phyloP scores from a whole-genome alignment of 2,797 vertebrate species.

The Sparidentex hasta region DNA sequence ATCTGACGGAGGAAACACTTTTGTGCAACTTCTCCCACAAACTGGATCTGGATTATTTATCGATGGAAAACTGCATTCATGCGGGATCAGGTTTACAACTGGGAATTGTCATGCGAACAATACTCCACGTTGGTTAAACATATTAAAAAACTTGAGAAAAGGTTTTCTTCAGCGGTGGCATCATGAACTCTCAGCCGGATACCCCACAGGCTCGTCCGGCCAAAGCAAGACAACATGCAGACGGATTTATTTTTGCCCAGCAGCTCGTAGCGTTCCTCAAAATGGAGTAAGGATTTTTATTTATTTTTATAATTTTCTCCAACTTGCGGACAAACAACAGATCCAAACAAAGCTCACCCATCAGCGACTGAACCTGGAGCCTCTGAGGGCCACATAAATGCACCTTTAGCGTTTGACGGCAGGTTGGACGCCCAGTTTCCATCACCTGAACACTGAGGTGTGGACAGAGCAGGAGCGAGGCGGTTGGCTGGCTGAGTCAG shows the following conservation, averaged over 20 bases:
- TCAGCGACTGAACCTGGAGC: conserved; percentile 38
- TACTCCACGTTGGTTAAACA: conserved; percentile 42
- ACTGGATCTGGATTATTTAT: conserved; percentile 44
- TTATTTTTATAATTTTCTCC: not conserved
- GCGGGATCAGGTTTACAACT: conserved; percentile 37
- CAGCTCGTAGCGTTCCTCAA: conserved; percentile 24
- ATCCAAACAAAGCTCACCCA: conserved; percentile 13
- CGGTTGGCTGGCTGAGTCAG: conserved; percentile 65
- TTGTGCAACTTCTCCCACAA: conserved; percentile 10
- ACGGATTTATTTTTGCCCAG: conserved; percentile 12
- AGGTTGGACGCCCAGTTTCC: conserved; percentile 27
- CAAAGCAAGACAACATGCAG: conserved; percentile 49
- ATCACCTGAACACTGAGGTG: conserved; percentile 40
- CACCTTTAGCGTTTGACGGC: conserved; percentile 26
- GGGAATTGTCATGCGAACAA: conserved; percentile 47
- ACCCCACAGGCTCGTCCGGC: conserved; percentile 42
- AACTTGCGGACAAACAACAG: conserved; percentile 10
- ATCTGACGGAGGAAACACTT: conserved; percentile 28
- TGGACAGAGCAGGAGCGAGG: conserved; percentile 30
- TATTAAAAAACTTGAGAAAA: conserved; percentile 24
- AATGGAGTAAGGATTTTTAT: conserved; percentile 56
- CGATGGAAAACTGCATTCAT: conserved; percentile 36
- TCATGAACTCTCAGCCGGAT: conserved; percentile 53
- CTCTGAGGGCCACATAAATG: conserved; percentile 50
- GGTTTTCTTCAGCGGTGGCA: conserved; percentile 35